Evolutionary conservation across 2,113 vertebrate species (phyloP), one percentile per base, ranked within the genome.

Genomic region (Syngnathus typhle): DNA sequence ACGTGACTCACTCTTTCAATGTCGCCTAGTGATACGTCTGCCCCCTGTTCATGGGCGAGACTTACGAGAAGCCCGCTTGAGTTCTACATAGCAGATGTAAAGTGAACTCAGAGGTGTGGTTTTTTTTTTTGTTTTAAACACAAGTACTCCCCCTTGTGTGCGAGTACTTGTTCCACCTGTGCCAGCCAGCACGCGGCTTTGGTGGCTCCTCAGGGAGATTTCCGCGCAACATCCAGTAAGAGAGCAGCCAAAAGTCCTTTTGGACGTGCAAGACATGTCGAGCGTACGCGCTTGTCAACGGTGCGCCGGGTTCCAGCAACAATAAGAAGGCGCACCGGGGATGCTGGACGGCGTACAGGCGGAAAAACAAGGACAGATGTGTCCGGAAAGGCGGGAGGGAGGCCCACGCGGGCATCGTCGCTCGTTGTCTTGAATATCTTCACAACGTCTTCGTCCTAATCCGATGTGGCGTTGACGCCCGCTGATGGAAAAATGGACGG

Each of bases 191-290:
- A 18, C 60, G 84, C 75, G 81, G 89, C 89, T 74, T 67, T 66
- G 72, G 84, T 82, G 83, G 67, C 76, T 90, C 89, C 90, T 91
- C 69, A 38, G 81, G 27, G 91, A 88, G 82, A 80, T 75, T 89
- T 89, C 91, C 88, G 73, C 82, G 78, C 71, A 69, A 67, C 60
- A 76, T 36, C 84, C 80, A 76, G 78, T 70, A 78, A 68, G 59
- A 49, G 63, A 77, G 71, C 62, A 80, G 79, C 78, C 79, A 85
- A 85, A 66, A 75, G 64, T 74, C 21, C 19, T 32, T 72, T 76
- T 54, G 55, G 13, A 65, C 75, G 70, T 77, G 77, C 74, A 72
- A 79, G 77, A 69, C 72, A 58, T 84, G 80, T 75, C 72, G 68
- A 84, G 78, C 69, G 19, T 76, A 77, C 61, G 60, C 79, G 78